Evolutionary conservation across 2,888 invertebrate species (phyloP), one percentile per base, ranked within the genome.

Genomic region (Agrochola litura): DNA sequence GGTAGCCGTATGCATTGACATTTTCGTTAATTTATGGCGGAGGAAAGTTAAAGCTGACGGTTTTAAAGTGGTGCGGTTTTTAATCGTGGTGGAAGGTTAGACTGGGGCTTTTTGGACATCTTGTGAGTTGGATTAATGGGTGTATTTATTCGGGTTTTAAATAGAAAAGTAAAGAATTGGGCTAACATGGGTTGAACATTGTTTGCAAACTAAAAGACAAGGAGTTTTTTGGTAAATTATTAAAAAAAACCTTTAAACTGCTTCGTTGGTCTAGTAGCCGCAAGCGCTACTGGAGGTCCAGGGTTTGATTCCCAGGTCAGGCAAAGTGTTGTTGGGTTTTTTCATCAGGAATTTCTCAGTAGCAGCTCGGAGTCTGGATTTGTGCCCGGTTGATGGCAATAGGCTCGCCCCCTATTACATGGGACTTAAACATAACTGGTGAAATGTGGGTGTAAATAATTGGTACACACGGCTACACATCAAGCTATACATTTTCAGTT

Each of bases 21-120:
- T 82, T 82, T 73, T 71, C n/a, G 52, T 77, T 77, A 82, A 83
- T 83, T 85, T 85, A 85, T 74, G 54, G 22, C 12, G 30, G 37
- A 52, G 64, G 10, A 68, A 68, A 68, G 71, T 65, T 77, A 65
- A 67, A 54, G 76, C 73, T 56, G 67, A 37, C 73, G 37, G 70
- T 70, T 82, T 85, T 58, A 76, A 81, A 85, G 52, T 71, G 69
- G 14, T 73, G 83, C 49, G 63, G 76, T 85, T 81, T 70, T 25
- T 54, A 75, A 67, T 30, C 3, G 66, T 30, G n/a, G 6, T 54
- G 2, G n/a, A 64, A 12, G 58, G 54, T 76, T 41, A 43, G 12
- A 63, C 0, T 61, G 54, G 22, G 19, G 19, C 1, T 58, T 58
- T 41, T 56, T 60, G 16, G 37, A 54, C 8, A 46, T 41, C 41